A percentile compares a stretch with the other conserved stretches of the same genome.
These are phyloP conservation scores for Hecatera dysodea DNA, from an alignment of 2,888 invertebrate genomes.

Conservation along the genomic window DNA sequence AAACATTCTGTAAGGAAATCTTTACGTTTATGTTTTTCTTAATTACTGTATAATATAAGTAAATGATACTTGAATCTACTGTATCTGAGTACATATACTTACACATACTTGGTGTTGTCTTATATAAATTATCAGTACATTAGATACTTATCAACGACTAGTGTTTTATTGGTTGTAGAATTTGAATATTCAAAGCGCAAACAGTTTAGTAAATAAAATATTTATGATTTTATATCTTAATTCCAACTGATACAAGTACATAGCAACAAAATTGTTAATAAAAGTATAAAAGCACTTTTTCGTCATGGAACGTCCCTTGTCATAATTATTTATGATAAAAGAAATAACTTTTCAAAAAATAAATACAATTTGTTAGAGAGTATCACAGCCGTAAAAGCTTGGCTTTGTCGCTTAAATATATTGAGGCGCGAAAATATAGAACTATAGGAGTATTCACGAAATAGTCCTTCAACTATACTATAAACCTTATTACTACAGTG, in stretches of 20 bases:
- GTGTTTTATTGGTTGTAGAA: constrained; percentile 1
- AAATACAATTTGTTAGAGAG: constrained; percentile 35
- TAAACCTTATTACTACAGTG: constrained; percentile 38
- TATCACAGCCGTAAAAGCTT: constrained; percentile 77
- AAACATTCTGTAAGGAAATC: constrained; percentile 21
- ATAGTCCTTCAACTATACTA: constrained; percentile 21
- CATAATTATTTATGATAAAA: constrained; percentile 5
- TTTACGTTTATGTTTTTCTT: constrained; percentile 8
- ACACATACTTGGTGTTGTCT: no score
- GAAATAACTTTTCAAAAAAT: constrained; percentile 13
- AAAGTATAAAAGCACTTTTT: constrained; percentile 22
- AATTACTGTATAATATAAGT: neutral
- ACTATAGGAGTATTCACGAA: constrained; percentile 26
- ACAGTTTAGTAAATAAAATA: neutral
- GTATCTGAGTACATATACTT: no score
- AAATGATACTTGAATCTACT: neutral
- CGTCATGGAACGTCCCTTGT: constrained; percentile 29
- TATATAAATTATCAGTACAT: constrained; percentile 7
- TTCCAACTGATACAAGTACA: neutral
- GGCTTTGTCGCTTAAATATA: constrained; percentile 66
- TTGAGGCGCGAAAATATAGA: constrained; percentile 42
- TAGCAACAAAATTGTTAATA: constrained; percentile 3
- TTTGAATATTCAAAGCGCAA: neutral
- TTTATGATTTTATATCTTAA: neutral
- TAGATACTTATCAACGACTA: constrained; percentile 4